Percentiles rank a stretch among this genome's conserved stretches.
These are phyloP conservation scores for Sabatieria punctata DNA, from an alignment of 2,888 invertebrate species.

Conservation along the genomic window DNA sequence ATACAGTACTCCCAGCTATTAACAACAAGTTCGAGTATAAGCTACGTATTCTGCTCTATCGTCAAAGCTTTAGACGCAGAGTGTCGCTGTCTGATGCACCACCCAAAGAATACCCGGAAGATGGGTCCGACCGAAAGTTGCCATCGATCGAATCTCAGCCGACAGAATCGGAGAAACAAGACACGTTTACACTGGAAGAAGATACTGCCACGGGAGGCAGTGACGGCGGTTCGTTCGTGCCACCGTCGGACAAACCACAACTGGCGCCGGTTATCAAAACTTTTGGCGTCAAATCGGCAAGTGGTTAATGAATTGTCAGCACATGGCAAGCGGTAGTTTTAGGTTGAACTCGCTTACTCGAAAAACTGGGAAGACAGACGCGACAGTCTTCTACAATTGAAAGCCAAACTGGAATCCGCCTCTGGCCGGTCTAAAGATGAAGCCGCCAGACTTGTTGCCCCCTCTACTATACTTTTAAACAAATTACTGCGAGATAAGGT, in stretches of 20 bases:
- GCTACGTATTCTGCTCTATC: too few relatives aligned
- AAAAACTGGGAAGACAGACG: conserved; percentile 8
- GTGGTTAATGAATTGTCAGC: background rate
- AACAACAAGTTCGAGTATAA: background rate
- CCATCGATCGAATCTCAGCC: too few relatives aligned
- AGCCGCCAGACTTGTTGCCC: background rate
- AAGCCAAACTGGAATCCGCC: background rate
- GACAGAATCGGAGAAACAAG: too few relatives aligned
- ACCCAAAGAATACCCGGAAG: too few relatives aligned
- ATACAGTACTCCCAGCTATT: background rate
- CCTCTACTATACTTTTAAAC: conserved; percentile 3
- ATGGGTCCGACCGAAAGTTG: too few relatives aligned
- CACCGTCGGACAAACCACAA: background rate
- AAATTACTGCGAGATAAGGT: conserved; percentile 6
- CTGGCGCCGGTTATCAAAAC: background rate
- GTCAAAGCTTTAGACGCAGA: too few relatives aligned
- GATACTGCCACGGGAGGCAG: too few relatives aligned
- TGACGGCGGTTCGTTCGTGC: background rate
- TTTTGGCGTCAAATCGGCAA: background rate
- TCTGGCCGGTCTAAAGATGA: conserved; percentile 4
- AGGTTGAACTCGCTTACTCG: background rate
- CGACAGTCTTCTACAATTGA: background rate
- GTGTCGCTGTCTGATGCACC: too few relatives aligned
- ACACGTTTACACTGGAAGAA: too few relatives aligned
- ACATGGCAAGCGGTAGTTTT: background rate